Base-by-base conservation (phyloP, 2,113 vertebrate species). In the Suncus etruscus region DNA sequence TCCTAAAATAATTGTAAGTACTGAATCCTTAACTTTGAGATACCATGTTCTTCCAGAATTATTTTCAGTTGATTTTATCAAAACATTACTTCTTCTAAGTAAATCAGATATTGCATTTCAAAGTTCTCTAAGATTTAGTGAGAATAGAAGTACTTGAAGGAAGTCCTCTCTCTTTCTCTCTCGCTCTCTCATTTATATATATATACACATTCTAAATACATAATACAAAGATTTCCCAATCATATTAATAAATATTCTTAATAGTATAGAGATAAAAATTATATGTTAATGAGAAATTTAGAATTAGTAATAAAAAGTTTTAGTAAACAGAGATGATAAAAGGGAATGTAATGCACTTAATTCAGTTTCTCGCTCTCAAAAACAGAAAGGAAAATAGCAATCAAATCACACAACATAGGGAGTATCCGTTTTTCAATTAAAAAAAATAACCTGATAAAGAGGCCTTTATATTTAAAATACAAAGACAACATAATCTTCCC, bases 331-430 rank as follows among this genome's bases (percentile, higher is more conserved):
- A 54, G 54, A 54, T 14, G 54, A 16, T 54, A 75, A 39, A 91
- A 27, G 18, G 54, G 31, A 65, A 69, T 69, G 31, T 45, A 83
- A 91, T 12, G 32, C 16, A 63, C 82, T 83, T 83, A 91, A 85
- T 87, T 94, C 83, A 61, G 69, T 68, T 47, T 75, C 50, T 86
- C 48, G 39, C 69, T 85, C 92, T 94, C 77, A 86, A 84, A 89
- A 95, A 27, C 73, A 88, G 77, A 90, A 91, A 76, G 50, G 61
- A 89, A 85, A 87, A 85, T 16, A 90, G 85, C 63, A 95, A 76
- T 31, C 87, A 92, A 39, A 89, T 82, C 93, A 83, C 54, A 92
- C 54, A 86, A 83, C 63, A 90, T 87, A 87, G 5, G 3, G 48
- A 90, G 14, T 76, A 54, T 92, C 80, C 82, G 69, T 73, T 85